Base-by-base conservation (phyloP, 2,888 invertebrate genomes). In the Amphiduros pacificus region DNA sequence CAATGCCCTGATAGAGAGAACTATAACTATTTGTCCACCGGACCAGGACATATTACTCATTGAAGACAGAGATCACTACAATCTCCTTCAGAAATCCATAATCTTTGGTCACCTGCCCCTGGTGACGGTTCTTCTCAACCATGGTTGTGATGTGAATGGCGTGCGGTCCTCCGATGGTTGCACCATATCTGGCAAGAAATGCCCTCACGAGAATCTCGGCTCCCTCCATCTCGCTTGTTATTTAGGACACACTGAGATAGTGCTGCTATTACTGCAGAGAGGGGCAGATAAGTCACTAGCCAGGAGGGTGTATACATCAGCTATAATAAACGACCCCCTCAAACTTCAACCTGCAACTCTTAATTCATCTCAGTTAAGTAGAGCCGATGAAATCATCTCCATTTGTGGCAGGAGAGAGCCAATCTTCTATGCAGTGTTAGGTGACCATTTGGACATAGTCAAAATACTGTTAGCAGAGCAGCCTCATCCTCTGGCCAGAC, bases 21-120 rank as follows among this genome's bases (percentile, higher is more conserved):
- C 44, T 6, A 20, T 44, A n/a, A 44, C 44, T 6, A 20, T 44
- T n/a, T 44, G 44, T 44, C 44, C 44, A 4, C 44, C 44, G 6
- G 44, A 22, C 27, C 49, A 64, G 56, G 49, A 61, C 27, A 51
- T 64, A 20, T 44, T 61, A 6, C n/a, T 50, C 32, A 31, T 63
- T 5, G 65, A 65, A 32, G 65, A 65, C 29, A 14, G 41, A 0
- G 65, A 65, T 56, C 65, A 65, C 29, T 64, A 64, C 31, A 64
- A 64, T 32, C 36, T 64, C 20, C 40, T 64, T 22, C 61, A 64
- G 49, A 64, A 65, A 26, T 62, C 65, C 1, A 57, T 65, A 28
- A 57, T 65, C 14, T 62, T 55, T n/a, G 44, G 20, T 49, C 28
- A 59, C 14, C 55, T 50, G 31, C 14, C 55, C 32, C 36, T 36